Evolutionary conservation across 2,888 invertebrate genomes (phyloP).

Genomic region (Dynastes tityus): DNA sequence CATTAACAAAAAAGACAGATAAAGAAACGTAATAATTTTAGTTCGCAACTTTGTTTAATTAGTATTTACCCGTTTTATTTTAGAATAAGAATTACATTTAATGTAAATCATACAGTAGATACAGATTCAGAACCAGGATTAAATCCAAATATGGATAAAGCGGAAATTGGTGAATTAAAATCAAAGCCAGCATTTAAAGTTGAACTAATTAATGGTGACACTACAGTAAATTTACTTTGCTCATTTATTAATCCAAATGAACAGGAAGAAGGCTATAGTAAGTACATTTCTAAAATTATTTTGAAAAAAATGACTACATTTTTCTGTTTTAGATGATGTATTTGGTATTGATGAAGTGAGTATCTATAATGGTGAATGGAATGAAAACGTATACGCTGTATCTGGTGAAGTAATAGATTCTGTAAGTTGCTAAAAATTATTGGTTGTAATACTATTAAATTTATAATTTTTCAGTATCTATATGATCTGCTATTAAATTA

Average conservation of each 20-base stretch:
- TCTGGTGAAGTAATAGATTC: slow-evolving; percentile 97
- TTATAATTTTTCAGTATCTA: slow-evolving; percentile 80
- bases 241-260: slow-evolving; percentile 80
- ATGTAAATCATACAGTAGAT: slow-evolving; percentile 96
- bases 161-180: slow-evolving; percentile 87
- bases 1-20: slow-evolving; percentile 81
- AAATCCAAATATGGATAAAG: slow-evolving; percentile 78
- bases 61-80: slow-evolving; percentile 55
- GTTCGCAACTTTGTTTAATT: too few relatives aligned
- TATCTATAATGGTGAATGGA: slow-evolving; percentile 90
- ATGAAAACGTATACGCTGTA: slow-evolving; percentile 90
- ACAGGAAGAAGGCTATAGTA: slow-evolving; percentile 83
- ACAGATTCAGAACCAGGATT: slow-evolving; percentile 81
- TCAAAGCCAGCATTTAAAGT: slow-evolving; percentile 94
- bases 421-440: slow-evolving; percentile 74
- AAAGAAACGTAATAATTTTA: slow-evolving; percentile 79
- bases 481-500: slow-evolving; percentile 96
- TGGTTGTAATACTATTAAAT: slow-evolving; percentile 24
- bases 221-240: slow-evolving; percentile 89
- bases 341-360: slow-evolving; percentile 96
- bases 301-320: slow-evolving; percentile 60
- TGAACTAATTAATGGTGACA: slow-evolving; percentile 84
- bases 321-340: slow-evolving; percentile 79
- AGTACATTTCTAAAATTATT: slow-evolving; percentile 59
- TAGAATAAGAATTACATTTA: slow-evolving; percentile 87